Conservation (phyloP, 2,113 vertebrate species). For the Caranx ignobilis region DNA sequence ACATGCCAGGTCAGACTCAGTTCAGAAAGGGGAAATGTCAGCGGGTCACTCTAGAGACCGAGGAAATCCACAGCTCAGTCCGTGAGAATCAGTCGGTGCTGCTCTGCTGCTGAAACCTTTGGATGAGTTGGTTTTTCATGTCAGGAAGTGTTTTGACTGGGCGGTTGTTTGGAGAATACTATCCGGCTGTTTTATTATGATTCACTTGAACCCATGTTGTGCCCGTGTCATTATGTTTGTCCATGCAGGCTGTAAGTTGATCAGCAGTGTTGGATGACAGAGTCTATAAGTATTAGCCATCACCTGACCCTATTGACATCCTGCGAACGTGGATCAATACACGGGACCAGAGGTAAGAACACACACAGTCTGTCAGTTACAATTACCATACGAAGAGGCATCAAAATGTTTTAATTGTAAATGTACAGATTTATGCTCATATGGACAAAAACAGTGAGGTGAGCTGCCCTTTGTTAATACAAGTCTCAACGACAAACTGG, state of each 20-base stretch:
- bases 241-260: constrained; percentile 21
- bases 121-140: too few species aligned
- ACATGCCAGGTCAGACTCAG: too few species aligned
- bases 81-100: too few species aligned
- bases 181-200: not conserved
- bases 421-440: constrained; percentile 59
- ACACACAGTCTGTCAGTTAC: constrained; percentile 29
- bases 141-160: too few species aligned
- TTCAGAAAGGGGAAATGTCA: too few species aligned
- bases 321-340: constrained; percentile 42
- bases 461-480: constrained; percentile 67
- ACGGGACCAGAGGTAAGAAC: constrained; percentile 9
- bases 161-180: too few species aligned
- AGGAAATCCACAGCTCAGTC: too few species aligned
- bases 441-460: constrained; percentile 46
- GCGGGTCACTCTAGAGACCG: too few species aligned
- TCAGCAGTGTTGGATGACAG: constrained; percentile 12
- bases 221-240: not conserved
- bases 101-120: too few species aligned
- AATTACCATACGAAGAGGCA: constrained; percentile 51
- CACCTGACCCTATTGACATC: constrained; percentile 50
- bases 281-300: constrained; percentile 22
- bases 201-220: not conserved
- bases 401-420: constrained; percentile 72
- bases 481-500: constrained; percentile 48